Evolutionary conservation across 2,113 vertebrate genomes (phyloP), one percentile per base, ranked within the genome.

Genomic region (Pelecanus crispus): DNA sequence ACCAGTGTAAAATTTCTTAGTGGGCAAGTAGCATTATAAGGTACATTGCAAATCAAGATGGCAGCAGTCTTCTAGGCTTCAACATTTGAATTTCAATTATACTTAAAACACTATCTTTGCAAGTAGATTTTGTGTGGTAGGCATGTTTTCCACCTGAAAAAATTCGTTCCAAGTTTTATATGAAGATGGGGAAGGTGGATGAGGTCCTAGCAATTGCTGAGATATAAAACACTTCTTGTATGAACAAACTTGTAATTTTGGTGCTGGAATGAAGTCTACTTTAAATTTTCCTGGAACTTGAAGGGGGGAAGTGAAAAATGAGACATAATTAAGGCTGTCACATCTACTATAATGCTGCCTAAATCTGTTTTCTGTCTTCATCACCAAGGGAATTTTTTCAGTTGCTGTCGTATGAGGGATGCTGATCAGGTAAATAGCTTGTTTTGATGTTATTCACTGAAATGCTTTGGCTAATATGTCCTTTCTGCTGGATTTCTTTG

Each of bases 401-500:
- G 26, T 85, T 88, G 26, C 50, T 80, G 32, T 91, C 86, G 28
- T 59, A 17, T 32, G 11, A 31, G 24, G n/a, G 40, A 38, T 91
- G 38, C 26, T 58, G 6, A 56, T 75, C 42, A 66, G 65, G 71
- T 80, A 62, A 81, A 66, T 50, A 53, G 49, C 70, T 92, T 94
- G 34, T 90, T 81, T 65, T 79, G 61, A 17, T 74, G 28, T 25
- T 80, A n/a, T 24, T 90, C 81, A 53, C 32, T 55, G 88, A 80
- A 94, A 31, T 62, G 7, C 31, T 92, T 58, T 92, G 95, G 22
- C 90, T 86, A 70, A 85, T 25, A 6, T 85, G 70, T 44, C 45
- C 50, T 84, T 40, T 94, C 22, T 97, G 58, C 16, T 93, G 90
- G 19, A 8, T 97, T 95, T 97, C 92, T 86, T 88, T 83, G 82